These are phyloP conservation scores for Momotus momota DNA, from an alignment of 2,797 vertebrate species.

Conservation along the genomic window DNA sequence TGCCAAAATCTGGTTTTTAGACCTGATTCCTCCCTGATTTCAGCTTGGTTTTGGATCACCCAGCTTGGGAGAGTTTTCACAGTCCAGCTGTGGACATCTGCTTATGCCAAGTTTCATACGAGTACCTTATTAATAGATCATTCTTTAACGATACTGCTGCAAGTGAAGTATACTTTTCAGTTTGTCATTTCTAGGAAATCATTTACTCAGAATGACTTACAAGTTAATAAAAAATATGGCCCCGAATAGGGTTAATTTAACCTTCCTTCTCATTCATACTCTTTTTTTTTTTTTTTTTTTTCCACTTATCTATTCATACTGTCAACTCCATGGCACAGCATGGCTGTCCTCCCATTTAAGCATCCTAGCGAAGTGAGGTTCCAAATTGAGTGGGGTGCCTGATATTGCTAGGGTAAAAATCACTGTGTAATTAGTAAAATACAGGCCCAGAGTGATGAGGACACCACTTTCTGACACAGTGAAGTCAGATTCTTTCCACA, in stretches of 20 bases:
- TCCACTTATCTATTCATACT: neutral
- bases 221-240: neutral
- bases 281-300: neutral
- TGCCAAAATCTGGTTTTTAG: neutral
- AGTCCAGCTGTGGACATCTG: neutral
- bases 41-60: neutral
- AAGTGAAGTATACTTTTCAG: neutral
- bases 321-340: neutral
- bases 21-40: neutral
- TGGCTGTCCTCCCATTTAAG: neutral
- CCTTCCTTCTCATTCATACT: neutral
- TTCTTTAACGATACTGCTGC: neutral
- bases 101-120: neutral
- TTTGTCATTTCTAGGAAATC: neutral
- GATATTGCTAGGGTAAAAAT: neutral
- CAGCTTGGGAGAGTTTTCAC: neutral
- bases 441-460: neutral
- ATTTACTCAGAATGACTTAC: neutral
- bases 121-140: neutral
- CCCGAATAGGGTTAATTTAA: neutral
- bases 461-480: accelerated
- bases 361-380: neutral
- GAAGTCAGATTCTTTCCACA: neutral
- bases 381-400: neutral
- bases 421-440: neutral